Base-by-base conservation (phyloP, 2,888 invertebrate genomes). In the Actias luna region DNA sequence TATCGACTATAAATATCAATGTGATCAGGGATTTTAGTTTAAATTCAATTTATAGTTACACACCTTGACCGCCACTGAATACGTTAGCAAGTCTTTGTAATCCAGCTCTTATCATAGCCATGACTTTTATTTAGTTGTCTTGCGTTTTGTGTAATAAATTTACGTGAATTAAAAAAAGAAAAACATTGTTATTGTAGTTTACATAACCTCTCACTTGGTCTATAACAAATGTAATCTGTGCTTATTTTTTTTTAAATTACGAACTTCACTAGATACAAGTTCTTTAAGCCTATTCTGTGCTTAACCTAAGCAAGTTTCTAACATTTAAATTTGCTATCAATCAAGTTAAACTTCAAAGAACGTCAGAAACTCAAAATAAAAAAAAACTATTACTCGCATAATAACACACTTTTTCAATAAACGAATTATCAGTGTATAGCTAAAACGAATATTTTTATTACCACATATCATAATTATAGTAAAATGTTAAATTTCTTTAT, bases 31-130 rank as follows among this genome's bases (percentile, higher is more conserved):
- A 31, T 0, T 16, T 58, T 4, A 8, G 7, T 16, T 2, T 46
- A n/a, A 25, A 33, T 7, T 25, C 18, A 10, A 18, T 22, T 39
- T 29, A n/a, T 59, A n/a, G n/a, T n/a, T n/a, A 63, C 64, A 62
- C 75, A 89, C 89, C 87, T 78, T 87, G 84, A 50, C 75, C 71
- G 61, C 72, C 77, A 60, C 67, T 80, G 62, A 90, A 82, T 62
- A 80, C 71, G 69, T 69, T 82, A 18, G 83, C 71, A 4, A 90
- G 74, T 72, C 76, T 84, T 72, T 86, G 87, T 42, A 89, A 76
- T 58, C 89, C 87, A 65, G 86, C 77, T 75, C 88, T 79, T 63
- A 90, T 76, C 67, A 90, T 73, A 65, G 88, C 80, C 88, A 87
- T 78, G 55, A 31, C 71, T 60, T 58, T 12, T 46, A 31, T 60